A percentile compares a stretch with the other conserved stretches of the same genome.
These are phyloP conservation scores for Panorpa germanica DNA, from an alignment of 2,888 invertebrate species.

Conservation along the genomic window DNA sequence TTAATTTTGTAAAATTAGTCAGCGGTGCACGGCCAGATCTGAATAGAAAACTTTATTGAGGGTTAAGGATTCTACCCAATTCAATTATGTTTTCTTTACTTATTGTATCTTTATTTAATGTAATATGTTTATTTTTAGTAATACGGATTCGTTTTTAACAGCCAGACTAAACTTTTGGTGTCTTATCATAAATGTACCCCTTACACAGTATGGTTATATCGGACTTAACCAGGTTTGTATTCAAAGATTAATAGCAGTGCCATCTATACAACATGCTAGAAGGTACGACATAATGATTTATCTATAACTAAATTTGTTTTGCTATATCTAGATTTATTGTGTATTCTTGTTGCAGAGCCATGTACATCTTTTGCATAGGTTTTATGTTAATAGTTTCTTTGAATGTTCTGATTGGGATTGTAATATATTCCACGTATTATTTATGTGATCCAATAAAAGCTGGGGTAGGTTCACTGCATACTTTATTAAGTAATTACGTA, in stretches of 20 bases:
- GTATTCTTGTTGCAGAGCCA: constrained; percentile 24
- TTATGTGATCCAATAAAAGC: constrained; percentile 36
- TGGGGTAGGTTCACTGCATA: constrained; percentile 23
- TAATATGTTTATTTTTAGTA: no score
- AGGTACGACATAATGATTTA: constrained; percentile 24
- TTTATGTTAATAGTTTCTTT: constrained; percentile 31
- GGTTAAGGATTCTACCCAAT: no score
- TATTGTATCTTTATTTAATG: no score
- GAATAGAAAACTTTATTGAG: no score
- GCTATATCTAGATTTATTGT: background rate
- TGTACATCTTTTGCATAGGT: constrained; percentile 32
- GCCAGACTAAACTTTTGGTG: constrained; percentile 45
- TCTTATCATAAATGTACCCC: constrained; percentile 32
- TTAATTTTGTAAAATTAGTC: constrained; percentile 2
- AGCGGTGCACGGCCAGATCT: no score
- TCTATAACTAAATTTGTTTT: no score
- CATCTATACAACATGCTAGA: constrained; percentile 33
- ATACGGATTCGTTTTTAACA: constrained; percentile 35
- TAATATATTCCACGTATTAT: constrained; percentile 33
- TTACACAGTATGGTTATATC: constrained; percentile 40
- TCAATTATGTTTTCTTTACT: background rate
- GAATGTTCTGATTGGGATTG: constrained; percentile 36
- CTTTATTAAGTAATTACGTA: no score
- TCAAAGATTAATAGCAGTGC: constrained; percentile 44
- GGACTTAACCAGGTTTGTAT: constrained; percentile 55